Base-by-base conservation (phyloP, 2,113 vertebrate species). In the pig (Sus scrofa) region DNA sequence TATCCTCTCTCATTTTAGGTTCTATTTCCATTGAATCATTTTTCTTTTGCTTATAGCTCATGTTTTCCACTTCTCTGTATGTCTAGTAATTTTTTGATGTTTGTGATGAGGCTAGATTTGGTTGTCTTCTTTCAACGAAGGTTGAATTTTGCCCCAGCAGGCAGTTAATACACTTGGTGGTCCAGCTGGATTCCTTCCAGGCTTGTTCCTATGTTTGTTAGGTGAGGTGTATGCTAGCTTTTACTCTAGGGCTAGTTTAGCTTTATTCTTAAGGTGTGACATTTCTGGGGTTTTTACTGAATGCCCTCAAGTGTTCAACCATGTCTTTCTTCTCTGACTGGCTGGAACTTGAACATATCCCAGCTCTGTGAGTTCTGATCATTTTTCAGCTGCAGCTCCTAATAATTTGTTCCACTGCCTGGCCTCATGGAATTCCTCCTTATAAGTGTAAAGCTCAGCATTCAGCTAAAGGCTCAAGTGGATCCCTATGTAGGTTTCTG, bases 1-100 rank as follows among this genome's bases (percentile, higher is more conserved):
- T 67, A n/a, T 67, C 22, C 78, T 56, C 85, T 91, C 63, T 89
- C n/a, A 92, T 86, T 73, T 94, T 32, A 86, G 52, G 54, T 22
- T 91, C 30, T 92, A 26, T 62, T 91, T 77, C 62, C 73, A 67
- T 3, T 77, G 50, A 95, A 39, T 30, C 4, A 82, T 63, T 70
- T 78, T 65, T 86, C 74, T 84, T 27, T 65, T 81, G n/a, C 52
- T 85, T 67, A 78, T 9, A 75, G 71, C 4, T 77, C 24, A 22
- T 18, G 70, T 65, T 86, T 86, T 71, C 44, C 88, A 10, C n/a
- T 88, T n/a, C n/a, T 75, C 89, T 26, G 74, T 10, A 37, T n/a
- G 11, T 65, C 37, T 56, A 84, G 24, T 37, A n/a, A n/a, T n/a
- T n/a, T n/a, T 44, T 44, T 44, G 10, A 30, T 78, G 65, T 70